Conservation (phyloP, 2,797 vertebrate species). For the Cygnus olor region DNA sequence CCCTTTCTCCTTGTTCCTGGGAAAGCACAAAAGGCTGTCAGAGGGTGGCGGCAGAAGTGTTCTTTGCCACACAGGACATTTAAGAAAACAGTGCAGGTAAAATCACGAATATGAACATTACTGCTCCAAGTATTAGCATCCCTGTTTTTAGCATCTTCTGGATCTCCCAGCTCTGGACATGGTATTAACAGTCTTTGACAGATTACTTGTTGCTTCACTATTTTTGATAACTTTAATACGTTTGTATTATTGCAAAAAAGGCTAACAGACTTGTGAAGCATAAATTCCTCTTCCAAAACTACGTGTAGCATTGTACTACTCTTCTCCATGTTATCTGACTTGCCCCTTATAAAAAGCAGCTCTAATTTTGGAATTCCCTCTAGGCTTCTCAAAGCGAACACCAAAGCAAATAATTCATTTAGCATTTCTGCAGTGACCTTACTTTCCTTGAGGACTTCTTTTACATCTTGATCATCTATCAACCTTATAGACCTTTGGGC, state of each 20-base stretch:
- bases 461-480: constrained; percentile 73
- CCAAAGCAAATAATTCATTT: constrained; percentile 70
- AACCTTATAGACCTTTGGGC: constrained; percentile 63
- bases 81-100: neutral
- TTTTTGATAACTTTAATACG: neutral
- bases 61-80: neutral
- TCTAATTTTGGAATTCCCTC: constrained; percentile 64
- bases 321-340: constrained; percentile 26
- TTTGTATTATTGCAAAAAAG: neutral
- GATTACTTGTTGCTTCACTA: neutral
- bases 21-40: neutral
- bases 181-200: neutral
- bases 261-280: neutral
- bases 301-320: neutral
- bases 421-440: constrained; percentile 55
- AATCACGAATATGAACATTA: neutral
- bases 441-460: constrained; percentile 68
- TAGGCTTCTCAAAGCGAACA: constrained; percentile 44
- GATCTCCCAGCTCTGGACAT: neutral
- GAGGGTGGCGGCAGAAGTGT: neutral
- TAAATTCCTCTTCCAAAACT: neutral
- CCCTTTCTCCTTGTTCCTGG: neutral
- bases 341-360: neutral
- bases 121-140: neutral
- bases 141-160: neutral